These are phyloP conservation scores for Neostethus bicornis DNA, from an alignment of 2,797 vertebrate species.

Conservation along the genomic window DNA sequence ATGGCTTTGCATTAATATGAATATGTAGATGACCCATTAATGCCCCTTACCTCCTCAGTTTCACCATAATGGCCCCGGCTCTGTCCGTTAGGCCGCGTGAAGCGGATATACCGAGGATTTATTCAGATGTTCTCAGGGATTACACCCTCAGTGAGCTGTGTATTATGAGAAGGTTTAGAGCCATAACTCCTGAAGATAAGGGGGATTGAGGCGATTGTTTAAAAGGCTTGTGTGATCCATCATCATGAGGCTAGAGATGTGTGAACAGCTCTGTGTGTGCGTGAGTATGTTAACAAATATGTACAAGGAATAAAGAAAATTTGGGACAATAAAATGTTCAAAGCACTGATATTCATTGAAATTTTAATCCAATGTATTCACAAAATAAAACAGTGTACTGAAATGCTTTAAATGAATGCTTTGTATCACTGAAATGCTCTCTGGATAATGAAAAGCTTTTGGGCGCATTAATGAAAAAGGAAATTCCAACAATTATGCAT, in stretches of 20 bases:
- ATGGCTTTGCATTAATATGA: constrained; percentile 68
- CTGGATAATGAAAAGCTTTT: constrained; percentile 62
- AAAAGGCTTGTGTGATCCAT: constrained; percentile 70
- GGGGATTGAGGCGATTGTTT: constrained; percentile 74
- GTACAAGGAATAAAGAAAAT: constrained; percentile 18
- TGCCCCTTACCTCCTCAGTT: constrained; percentile 41
- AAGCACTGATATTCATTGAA: constrained; percentile 51
- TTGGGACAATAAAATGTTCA: constrained; percentile 43
- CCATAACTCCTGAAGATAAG: constrained; percentile 76
- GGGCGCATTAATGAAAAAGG: constrained; percentile 59
- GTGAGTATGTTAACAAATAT: not conserved
- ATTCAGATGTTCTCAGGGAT: constrained; percentile 75
- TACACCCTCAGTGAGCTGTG: constrained; percentile 73
- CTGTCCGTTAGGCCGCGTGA: constrained; percentile 56
- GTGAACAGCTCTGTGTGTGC: constrained; percentile 17
- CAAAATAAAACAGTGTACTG: constrained; percentile 39
- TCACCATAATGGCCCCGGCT: constrained; percentile 67
- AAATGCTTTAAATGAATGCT: constrained; percentile 53
- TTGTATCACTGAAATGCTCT: constrained; percentile 62
- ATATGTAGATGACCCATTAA: constrained; percentile 73
- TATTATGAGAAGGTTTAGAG: constrained; percentile 78
- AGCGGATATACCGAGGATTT: constrained; percentile 74
- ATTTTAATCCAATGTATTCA: constrained; percentile 53
- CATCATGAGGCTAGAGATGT: constrained; percentile 15
- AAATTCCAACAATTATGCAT: constrained; percentile 55